These are phyloP conservation scores for Seladonia tumulorum DNA, from an alignment of 2,888 invertebrate species.

Conservation along the genomic window DNA sequence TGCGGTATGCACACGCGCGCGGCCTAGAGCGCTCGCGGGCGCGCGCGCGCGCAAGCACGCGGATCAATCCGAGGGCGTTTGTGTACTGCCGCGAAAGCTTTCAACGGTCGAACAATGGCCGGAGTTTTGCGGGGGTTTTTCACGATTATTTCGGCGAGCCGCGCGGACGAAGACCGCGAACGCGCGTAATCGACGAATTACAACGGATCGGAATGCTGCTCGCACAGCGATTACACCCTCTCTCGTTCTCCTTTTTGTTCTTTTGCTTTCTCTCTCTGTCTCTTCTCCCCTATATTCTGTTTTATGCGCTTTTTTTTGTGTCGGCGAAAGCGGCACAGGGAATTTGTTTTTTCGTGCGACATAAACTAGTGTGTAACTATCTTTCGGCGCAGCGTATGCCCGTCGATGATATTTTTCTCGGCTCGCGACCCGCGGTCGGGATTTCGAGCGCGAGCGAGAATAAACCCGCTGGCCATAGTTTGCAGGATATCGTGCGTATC, in stretches of 20 bases:
- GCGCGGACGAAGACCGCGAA: constrained; percentile 36
- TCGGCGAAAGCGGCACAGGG: not conserved
- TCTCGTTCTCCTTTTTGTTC: constrained; percentile 9
- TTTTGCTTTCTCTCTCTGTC: not conserved
- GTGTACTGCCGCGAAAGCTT: constrained; percentile 37
- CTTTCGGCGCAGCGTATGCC: not conserved
- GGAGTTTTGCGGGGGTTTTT: constrained; percentile 58
- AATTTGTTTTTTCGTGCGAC: constrained; percentile 5
- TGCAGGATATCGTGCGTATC: constrained; percentile 23
- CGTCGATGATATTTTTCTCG: constrained; percentile 43
- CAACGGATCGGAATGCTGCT: constrained; percentile 41
- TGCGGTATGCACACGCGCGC: constrained; percentile 34
- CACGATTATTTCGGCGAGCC: constrained; percentile 51
- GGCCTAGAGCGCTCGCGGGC: constrained; percentile 4
- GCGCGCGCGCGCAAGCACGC: constrained; percentile 33
- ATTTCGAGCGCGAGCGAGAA: constrained; percentile 25
- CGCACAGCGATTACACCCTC: constrained; percentile 40
- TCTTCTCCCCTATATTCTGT: not conserved
- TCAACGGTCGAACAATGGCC: constrained; percentile 57
- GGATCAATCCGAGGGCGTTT: constrained; percentile 46
- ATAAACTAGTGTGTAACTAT: constrained; percentile 38
- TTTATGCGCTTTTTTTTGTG: not conserved
- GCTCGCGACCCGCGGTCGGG: constrained; percentile 20
- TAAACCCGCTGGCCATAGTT: constrained; percentile 36
- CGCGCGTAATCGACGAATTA: constrained; percentile 64